phyloP scores from a whole-genome alignment of 2,113 vertebrate genomes.

The Paraplagusia blochii region DNA sequence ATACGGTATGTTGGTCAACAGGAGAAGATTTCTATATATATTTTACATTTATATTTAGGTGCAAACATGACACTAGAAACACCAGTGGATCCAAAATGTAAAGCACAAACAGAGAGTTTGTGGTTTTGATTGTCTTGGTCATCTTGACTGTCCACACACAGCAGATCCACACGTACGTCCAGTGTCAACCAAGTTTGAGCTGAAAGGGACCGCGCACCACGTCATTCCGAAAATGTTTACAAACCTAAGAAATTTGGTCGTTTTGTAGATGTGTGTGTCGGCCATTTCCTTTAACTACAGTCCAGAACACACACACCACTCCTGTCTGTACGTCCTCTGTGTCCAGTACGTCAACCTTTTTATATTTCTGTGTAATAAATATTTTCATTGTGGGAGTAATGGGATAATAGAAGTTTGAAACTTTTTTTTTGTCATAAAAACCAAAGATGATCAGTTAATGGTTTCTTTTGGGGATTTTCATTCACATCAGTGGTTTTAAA shows the following conservation, averaged over 20 bases:
- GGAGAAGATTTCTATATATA: neutral
- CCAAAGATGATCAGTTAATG: conserved; percentile 40
- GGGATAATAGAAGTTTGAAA: conserved; percentile 37
- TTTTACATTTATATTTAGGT: conserved; percentile 7
- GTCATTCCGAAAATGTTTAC: neutral
- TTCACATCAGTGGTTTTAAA: neutral
- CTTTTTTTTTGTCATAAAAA: conserved; percentile 17
- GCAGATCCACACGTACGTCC: neutral
- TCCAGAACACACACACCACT: neutral
- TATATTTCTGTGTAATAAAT: conserved; percentile 16
- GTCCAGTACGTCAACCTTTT: neutral
- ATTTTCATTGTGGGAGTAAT: conserved; percentile 9
- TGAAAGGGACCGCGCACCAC: neutral
- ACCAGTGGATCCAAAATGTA: conserved; percentile 10
- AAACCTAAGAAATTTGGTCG: neutral
- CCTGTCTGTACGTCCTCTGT: neutral
- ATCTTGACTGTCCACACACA: neutral
- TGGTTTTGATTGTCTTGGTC: conserved; percentile 12
- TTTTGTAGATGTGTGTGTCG: conserved; percentile 6
- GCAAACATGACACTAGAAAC: conserved; percentile 21
- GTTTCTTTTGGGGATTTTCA: conserved; percentile 5
- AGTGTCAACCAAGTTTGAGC: neutral
- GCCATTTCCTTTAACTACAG: conserved; percentile 11
- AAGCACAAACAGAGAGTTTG: conserved; percentile 17
- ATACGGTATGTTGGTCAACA: conserved; percentile 1